Evolutionary conservation across 2,888 invertebrate species (phyloP), one percentile per base, ranked within the genome.

Genomic region (Luperina nickerlii): DNA sequence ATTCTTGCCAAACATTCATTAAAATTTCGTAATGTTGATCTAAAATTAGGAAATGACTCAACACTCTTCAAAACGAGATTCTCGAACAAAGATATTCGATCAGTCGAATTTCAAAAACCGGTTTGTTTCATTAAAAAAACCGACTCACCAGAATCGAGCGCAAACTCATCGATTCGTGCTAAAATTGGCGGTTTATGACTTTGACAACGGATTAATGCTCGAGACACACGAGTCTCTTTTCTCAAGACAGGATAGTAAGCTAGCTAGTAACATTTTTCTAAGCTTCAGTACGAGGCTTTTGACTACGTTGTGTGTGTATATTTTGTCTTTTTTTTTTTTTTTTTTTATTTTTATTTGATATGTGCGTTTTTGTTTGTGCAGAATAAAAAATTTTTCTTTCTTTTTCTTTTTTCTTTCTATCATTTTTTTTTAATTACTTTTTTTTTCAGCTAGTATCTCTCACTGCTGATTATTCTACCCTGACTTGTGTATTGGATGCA

Each of bases 31-130:
- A 75, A 79, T 60, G 8, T n/a, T 66, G 20, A 57, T 20, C 13
- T 4, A 54, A 66, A 54, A 60, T 66, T 45, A 65, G 45, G 11
- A 32, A 71, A 75, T 85, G 86, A 87, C 76, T 87, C 84, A 87
- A 51, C 60, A 67, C 38, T 67, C 24, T 60, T 65, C 68, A 20
- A 81, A 78, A 68, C 79, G 69, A 82, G 66, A 77, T 74, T 75
- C 42, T 65, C 45, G 45, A 66, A 78, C 51, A 76, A 81, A 83
- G 57, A 32, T 24, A 45, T 38, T 60, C 57, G 54, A 76, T 85
- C 85, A 83, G 63, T 87, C 83, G 70, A 83, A 82, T 79, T 65
- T 84, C 76, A 75, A 84, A 78, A 79, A 85, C 85, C 73, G 42
- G 83, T 83, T 85, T 73, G 20, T 45, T 51, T 6, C 27, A 15